Evolutionary conservation across 2,888 invertebrate species (phyloP).

Genomic region (Drosophila quasianomalipes): DNA sequence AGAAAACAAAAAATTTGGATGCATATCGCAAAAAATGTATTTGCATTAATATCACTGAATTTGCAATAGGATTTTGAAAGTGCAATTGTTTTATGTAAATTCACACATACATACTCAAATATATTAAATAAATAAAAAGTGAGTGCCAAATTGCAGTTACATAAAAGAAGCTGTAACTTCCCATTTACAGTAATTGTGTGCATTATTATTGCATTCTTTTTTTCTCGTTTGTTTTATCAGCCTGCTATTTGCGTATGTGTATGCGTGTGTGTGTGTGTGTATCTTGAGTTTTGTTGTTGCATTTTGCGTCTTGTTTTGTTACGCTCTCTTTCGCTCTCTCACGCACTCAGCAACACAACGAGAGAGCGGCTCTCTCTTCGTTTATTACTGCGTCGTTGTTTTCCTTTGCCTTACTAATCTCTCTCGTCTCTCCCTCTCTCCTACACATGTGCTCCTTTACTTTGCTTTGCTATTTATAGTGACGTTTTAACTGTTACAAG

Average conservation of each 20-base stretch:
- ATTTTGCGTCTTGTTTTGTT: constrained; percentile 47
- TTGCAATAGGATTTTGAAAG: neutral
- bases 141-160: constrained; percentile 37
- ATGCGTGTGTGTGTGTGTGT: constrained; percentile 6
- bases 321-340: constrained; percentile 12
- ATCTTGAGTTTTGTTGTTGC: constrained; percentile 32
- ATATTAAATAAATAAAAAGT: constrained; percentile 4
- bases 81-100: constrained; percentile 2
- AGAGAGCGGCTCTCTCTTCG: constrained; percentile 6
- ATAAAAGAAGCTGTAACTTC: constrained; percentile 66
- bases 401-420: constrained; percentile 22
- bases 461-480: constrained; percentile 67
- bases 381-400: constrained; percentile 59
- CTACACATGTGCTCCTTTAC: constrained; percentile 56
- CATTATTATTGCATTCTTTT: constrained; percentile 35
- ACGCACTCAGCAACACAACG: constrained; percentile 31
- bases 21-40: constrained; percentile 21
- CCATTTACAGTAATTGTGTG: constrained; percentile 69
- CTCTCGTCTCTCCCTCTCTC: neutral
- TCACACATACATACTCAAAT: neutral
- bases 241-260: constrained; percentile 30
- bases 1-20: constrained; percentile 25
- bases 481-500: constrained; percentile 47
- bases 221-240: constrained; percentile 54
- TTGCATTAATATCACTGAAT: constrained; percentile 9